Percentiles rank a stretch among this genome's conserved stretches.
Conservation (phyloP, 1,140 invertebrate genomes). For the Psilanteris sp. region DNA sequence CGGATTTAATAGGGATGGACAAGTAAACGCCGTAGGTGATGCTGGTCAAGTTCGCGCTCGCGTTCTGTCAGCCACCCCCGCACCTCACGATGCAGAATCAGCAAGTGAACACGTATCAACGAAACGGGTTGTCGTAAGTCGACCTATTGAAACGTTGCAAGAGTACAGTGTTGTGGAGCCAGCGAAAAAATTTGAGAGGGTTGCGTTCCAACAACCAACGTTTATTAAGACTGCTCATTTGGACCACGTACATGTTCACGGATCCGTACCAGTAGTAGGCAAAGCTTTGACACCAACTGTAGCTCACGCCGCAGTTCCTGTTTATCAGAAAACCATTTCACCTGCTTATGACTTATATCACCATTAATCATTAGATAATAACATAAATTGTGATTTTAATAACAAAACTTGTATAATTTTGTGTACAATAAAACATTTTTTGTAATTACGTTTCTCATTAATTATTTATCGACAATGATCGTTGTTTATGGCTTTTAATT, state of each 20-base stretch:
- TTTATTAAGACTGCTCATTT: constrained; percentile 77
- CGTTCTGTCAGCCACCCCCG: constrained; percentile 82
- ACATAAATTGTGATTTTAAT: background rate
- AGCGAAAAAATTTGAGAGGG: constrained; percentile 80
- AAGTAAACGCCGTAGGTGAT: constrained; percentile 67
- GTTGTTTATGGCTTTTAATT: too few relatives aligned
- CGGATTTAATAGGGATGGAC: constrained; percentile 72
- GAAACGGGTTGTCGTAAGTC: constrained; percentile 82
- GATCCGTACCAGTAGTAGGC: constrained; percentile 75
- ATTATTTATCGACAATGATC: too few relatives aligned
- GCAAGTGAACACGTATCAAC: constrained; percentile 82
- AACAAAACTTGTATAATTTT: constrained; percentile 43
- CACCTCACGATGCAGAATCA: constrained; percentile 78
- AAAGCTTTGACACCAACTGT: constrained; percentile 77
- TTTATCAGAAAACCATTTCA: constrained; percentile 73
- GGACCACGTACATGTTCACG: constrained; percentile 76
- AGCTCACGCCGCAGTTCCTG: constrained; percentile 69
- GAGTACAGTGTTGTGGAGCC: constrained; percentile 82
- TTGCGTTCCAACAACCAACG: constrained; percentile 79
- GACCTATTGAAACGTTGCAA: constrained; percentile 83
- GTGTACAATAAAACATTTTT: too few relatives aligned
- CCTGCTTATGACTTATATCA: constrained; percentile 65
- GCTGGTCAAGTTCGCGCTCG: constrained; percentile 76
- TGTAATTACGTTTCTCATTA: too few relatives aligned
- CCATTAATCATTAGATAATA: too few relatives aligned